Percentiles rank a stretch among this genome's conserved stretches.
phyloP scores from a whole-genome alignment of 1,140 invertebrate species.

The Mylabris phalerata region DNA sequence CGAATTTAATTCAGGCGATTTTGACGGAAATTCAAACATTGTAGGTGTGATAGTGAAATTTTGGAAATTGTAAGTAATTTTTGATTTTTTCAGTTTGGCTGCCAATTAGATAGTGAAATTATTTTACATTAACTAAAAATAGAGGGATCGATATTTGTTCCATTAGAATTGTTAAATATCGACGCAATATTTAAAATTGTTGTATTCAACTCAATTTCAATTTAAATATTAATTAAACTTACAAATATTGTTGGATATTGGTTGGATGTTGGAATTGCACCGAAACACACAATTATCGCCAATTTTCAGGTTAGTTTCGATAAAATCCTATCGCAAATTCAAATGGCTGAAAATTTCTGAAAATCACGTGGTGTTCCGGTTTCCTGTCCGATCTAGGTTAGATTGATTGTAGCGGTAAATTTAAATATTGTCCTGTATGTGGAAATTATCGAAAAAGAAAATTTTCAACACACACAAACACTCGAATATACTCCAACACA shows the following conservation, averaged over 20 bases:
- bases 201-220: too few relatives aligned
- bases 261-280: neutral
- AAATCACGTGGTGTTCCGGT: too few relatives aligned
- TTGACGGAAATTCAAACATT: neutral
- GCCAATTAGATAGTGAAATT: constrained; percentile 29
- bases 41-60: too few relatives aligned
- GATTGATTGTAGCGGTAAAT: too few relatives aligned
- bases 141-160: constrained; percentile 33
- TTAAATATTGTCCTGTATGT: too few relatives aligned
- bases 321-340: neutral
- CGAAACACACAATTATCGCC: neutral
- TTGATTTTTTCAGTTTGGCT: neutral
- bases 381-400: too few relatives aligned
- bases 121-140: constrained; percentile 29
- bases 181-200: too few relatives aligned
- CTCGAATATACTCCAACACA: too few relatives aligned
- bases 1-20: neutral
- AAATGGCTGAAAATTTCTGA: too few relatives aligned
- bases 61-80: too few relatives aligned
- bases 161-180: constrained; percentile 11
- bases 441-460: too few relatives aligned
- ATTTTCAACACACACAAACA: too few relatives aligned
- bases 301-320: neutral
- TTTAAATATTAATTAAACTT: constrained; percentile 18
- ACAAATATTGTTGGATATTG: neutral